A percentile compares a stretch with the other conserved stretches of the same genome.
Evolutionary conservation across 2,888 invertebrate species (phyloP).

Genomic region (Chrysopilus asiliformis): DNA sequence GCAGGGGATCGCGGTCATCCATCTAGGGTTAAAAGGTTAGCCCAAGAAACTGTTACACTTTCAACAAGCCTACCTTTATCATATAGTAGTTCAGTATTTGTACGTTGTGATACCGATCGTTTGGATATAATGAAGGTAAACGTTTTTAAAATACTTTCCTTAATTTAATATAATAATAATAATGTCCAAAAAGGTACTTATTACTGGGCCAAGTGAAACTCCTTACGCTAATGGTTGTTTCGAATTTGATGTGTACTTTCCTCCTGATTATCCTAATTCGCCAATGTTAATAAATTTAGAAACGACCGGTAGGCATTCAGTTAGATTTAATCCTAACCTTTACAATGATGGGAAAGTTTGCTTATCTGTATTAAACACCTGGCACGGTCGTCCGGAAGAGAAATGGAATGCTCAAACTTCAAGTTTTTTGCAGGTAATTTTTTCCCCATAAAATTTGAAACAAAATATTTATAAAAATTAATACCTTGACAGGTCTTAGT

Average conservation of each 20-base stretch:
- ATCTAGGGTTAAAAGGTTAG: constrained; percentile 76
- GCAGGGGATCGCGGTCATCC: constrained; percentile 79
- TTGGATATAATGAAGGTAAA: constrained; percentile 87
- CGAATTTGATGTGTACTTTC: constrained; percentile 83
- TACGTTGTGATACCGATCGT: constrained; percentile 85
- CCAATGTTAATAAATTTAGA: constrained; percentile 86
- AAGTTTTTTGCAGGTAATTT: constrained; percentile 63
- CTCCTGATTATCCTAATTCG: constrained; percentile 65
- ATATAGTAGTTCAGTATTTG: constrained; percentile 88
- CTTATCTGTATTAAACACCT: constrained; percentile 87
- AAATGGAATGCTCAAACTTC: constrained; percentile 96
- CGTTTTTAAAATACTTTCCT: neutral
- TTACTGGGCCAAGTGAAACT: constrained; percentile 83
- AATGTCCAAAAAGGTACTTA: constrained; percentile 50
- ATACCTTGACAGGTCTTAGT: constrained; percentile 55
- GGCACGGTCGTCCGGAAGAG: constrained; percentile 94
- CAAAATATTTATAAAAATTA: constrained; percentile 1
- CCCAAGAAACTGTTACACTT: constrained; percentile 89
- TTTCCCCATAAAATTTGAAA: constrained; percentile 1
- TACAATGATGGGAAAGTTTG: constrained; percentile 94
- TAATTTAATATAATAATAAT: neutral
- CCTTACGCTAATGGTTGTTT: constrained; percentile 88
- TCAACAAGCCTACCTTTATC: constrained; percentile 86
- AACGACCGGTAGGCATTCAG: constrained; percentile 77
- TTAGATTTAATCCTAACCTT: constrained; percentile 85